Conservation (phyloP, 2,113 vertebrate species). For the Hyla sarda region DNA sequence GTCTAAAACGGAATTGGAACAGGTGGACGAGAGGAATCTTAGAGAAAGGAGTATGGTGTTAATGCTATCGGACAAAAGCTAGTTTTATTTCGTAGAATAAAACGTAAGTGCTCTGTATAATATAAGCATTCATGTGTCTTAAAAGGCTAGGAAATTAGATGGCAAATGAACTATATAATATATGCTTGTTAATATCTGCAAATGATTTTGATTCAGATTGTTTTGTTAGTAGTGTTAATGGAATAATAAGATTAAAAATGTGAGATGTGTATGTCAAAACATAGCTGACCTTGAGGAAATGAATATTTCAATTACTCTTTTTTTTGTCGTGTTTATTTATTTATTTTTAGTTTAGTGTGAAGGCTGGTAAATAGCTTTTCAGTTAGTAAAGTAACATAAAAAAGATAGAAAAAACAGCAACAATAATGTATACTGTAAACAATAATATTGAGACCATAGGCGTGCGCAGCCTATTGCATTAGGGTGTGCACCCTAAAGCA, state of each 20-base stretch:
- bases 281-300: neutral
- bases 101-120: neutral
- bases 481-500: too few species aligned
- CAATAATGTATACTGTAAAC: too few species aligned
- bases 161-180: neutral
- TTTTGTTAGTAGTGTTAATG: slow-evolving; percentile 8
- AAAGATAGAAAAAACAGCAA: too few species aligned
- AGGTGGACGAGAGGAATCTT: neutral
- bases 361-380: too few species aligned
- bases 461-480: too few species aligned
- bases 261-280: neutral
- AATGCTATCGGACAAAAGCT: neutral
- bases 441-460: too few species aligned
- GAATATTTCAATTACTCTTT: neutral
- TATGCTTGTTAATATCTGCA: neutral
- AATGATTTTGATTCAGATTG: neutral
- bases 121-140: neutral
- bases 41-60: neutral
- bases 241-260: neutral
- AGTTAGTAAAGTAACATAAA: too few species aligned
- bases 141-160: neutral
- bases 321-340: too few species aligned
- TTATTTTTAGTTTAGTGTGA: too few species aligned
- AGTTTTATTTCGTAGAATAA: neutral
- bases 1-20: neutral